Percentiles rank a stretch among this genome's conserved stretches.
Conservation (phyloP, 2,888 invertebrate species). For the Rhagonycha fulva region DNA sequence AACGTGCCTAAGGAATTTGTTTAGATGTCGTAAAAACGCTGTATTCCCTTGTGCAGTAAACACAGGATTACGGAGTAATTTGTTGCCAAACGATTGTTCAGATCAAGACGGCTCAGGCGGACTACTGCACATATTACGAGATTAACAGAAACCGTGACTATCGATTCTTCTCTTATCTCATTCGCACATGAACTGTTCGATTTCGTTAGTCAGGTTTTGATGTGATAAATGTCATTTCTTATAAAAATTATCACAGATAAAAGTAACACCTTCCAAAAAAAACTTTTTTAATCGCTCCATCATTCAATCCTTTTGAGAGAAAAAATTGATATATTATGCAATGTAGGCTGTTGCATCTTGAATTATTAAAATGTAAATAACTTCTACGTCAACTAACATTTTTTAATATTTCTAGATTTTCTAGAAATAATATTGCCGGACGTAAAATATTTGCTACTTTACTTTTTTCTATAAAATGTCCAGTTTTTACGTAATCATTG, state of each 20-base stretch:
- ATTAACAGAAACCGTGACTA: conserved; percentile 46
- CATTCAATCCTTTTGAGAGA: background rate
- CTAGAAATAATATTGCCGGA: background rate
- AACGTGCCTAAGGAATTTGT: background rate
- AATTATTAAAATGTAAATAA: background rate
- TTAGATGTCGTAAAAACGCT: background rate
- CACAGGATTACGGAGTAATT: conserved; percentile 40
- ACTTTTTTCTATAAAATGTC: background rate
- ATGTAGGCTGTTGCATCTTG: background rate
- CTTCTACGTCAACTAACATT: background rate
- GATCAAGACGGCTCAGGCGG: conserved; percentile 36
- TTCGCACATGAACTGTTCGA: conserved; percentile 51
- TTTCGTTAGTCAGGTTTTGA: conserved; percentile 32
- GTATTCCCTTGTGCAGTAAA: conserved; percentile 22
- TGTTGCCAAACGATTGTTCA: conserved; percentile 43
- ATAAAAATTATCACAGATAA: background rate
- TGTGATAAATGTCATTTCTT: conserved; percentile 23
- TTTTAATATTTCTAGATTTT: background rate
- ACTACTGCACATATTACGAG: conserved; percentile 42
- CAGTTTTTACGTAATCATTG: background rate
- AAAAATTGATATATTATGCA: background rate
- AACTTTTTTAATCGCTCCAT: background rate
- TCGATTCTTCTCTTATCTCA: conserved; percentile 49
- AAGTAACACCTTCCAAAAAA: background rate
- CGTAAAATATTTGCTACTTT: background rate